Conservation (phyloP, 2,797 vertebrate species). For the Clangula hyemalis region DNA sequence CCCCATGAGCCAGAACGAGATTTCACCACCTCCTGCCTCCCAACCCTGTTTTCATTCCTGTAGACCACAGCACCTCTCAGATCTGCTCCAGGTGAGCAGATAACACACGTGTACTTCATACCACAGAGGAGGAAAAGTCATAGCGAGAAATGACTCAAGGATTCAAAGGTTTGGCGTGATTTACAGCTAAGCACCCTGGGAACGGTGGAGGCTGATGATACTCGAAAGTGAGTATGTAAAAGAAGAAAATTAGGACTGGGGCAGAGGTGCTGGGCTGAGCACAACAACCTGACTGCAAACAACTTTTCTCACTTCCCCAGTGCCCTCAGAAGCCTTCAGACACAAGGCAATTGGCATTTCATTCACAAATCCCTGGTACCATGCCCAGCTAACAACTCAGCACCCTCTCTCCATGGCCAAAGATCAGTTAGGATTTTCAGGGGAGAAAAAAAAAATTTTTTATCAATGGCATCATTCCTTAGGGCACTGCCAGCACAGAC, state of each 20-base stretch:
- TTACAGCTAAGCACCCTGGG: not conserved
- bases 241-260: not conserved
- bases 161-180: conserved; percentile 18
- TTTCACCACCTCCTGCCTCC: not conserved
- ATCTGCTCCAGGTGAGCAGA: not conserved
- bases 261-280: not conserved
- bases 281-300: not conserved
- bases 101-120: not conserved
- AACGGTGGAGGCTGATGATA: not conserved
- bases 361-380: not conserved
- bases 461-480: not conserved
- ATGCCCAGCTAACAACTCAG: not conserved
- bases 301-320: not conserved
- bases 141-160: not conserved
- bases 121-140: not conserved
- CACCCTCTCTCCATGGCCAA: not conserved
- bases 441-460: not conserved
- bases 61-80: not conserved
- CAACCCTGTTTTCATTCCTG: not conserved
- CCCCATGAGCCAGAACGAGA: not conserved
- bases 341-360: not conserved
- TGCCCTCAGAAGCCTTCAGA: conserved; percentile 14
- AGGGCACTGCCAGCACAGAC: not conserved
- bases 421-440: not conserved
- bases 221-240: not conserved